phyloP scores from a whole-genome alignment of 2,113 vertebrate species.

The Dascyllus trimaculatus region DNA sequence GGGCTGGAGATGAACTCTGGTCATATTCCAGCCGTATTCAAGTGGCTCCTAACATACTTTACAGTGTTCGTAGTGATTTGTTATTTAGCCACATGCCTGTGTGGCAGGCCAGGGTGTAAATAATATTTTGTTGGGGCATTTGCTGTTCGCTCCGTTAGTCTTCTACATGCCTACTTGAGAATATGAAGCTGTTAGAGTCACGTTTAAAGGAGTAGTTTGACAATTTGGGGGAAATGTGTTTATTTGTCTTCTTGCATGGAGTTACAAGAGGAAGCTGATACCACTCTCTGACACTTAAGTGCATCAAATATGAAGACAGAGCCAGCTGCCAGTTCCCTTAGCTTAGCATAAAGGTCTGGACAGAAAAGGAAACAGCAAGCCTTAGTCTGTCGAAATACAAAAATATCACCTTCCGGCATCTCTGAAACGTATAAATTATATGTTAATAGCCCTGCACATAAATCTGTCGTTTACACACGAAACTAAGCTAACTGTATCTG shows the following conservation, averaged over 20 bases:
- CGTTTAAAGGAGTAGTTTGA: background rate
- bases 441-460: no score
- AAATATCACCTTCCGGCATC: no score
- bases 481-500: no score
- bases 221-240: background rate
- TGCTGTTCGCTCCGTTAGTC: no score
- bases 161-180: no score
- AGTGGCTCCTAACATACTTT: constrained; percentile 38
- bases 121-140: background rate
- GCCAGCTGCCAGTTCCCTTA: no score
- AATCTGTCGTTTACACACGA: no score
- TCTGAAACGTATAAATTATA: no score
- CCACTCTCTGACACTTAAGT: background rate
- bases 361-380: background rate
- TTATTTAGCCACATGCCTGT: constrained; percentile 25
- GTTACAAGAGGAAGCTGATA: background rate
- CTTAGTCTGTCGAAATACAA: no score
- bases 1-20: constrained; percentile 57
- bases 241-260: background rate
- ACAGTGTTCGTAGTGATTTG: constrained; percentile 37
- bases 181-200: background rate
- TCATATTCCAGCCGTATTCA: constrained; percentile 43
- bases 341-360: background rate
- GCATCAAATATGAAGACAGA: no score
- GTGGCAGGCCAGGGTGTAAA: constrained; percentile 30